Base-by-base conservation (phyloP, 2,797 vertebrate genomes). In the Graptemys geographica region DNA sequence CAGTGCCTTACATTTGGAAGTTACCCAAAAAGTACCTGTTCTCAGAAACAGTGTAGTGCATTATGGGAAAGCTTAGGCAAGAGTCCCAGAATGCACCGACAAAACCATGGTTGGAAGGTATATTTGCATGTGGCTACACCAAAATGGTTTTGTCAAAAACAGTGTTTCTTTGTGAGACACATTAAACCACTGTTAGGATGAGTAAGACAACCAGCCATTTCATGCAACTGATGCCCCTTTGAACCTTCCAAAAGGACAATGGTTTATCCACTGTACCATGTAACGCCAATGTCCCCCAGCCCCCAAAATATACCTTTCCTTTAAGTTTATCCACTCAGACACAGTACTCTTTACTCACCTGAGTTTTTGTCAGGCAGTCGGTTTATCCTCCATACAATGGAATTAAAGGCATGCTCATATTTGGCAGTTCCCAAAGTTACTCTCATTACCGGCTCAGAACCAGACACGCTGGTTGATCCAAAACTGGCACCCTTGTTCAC, bases 361-460 rank as follows among this genome's bases (percentile, higher is more conserved):
- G 99, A 99, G 97, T 99, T 99, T 97, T 99, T 99, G 97, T 99
- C 99, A 51, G 99, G 99, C 95, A 99, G 97, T 9, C 98, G 98
- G 96, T 97, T 98, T 94, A 99, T 99, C 96, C 99, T 98, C 99
- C 99, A 99, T 53, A 99, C 99, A 4, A 99, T 99, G 90, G 99
- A 96, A 89, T 97, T 98, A 97, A 99, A 99, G 95, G 99, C 99
- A 51, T 99, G 98, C 74, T 99, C 99, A 0, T 99, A 99, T 97
- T 99, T 99, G 90, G 99, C 99, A 10, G 98, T 98, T 94, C 99
- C 99, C 96, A 99, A 95, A 76, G 99, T 99, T 44, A 99, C 99
- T 96, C 99, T 98, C 99, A 99, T 99, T 87, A 98, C 98, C 21
- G 99, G 99, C 96, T 99, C 99, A n/a, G 99, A 98, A 91, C 99